Evolutionary conservation across 2,888 invertebrate genomes (phyloP), one percentile per base, ranked within the genome.

Genomic region (Lymantria monacha): DNA sequence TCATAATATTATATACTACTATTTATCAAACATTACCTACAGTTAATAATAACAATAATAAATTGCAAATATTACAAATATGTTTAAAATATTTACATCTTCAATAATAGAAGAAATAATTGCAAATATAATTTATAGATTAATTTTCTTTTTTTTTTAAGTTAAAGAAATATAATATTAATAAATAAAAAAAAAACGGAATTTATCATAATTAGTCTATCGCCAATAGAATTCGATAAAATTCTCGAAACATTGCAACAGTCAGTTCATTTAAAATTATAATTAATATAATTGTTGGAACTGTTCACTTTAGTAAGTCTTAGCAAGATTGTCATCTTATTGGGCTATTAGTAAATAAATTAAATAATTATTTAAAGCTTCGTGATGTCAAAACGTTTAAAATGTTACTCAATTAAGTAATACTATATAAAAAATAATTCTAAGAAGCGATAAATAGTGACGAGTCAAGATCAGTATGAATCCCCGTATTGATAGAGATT

Each of bases 61-160:
- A 83, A 82, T 83, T 78, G 83, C 78, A 85, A 67, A 87, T 84
- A 87, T 81, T 85, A 86, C 83, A 87, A 79, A 81, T 82, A 81
- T 78, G 76, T 79, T 75, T 87, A 85, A 86, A 88, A 89, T 90
- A 91, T 91, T 84, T 90, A 91, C 90, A 91, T 85, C 89, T 87
- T 87, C 72, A 79, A 79, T 74, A 74, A 70, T 68, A 75, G 72
- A 76, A 78, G 72, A 58, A 62, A 63, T 48, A 60, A 62, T 59
- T 62, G 53, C 55, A 60, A 62, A 64, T 46, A 59, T 31, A 44
- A 49, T 51, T 60, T 53, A 59, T 58, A 57, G 52, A 3, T 22
- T 3, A 5, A 22, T 22, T 3, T 54, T 55, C 38, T 33, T 45
- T 36, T 33, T 44, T 51, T 37, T 51, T 53, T 50, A 49, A 54